A percentile compares a stretch with the other conserved stretches of the same genome.
phyloP scores from a whole-genome alignment of 23 tunicate species.

The Trididemnum clinides region DNA sequence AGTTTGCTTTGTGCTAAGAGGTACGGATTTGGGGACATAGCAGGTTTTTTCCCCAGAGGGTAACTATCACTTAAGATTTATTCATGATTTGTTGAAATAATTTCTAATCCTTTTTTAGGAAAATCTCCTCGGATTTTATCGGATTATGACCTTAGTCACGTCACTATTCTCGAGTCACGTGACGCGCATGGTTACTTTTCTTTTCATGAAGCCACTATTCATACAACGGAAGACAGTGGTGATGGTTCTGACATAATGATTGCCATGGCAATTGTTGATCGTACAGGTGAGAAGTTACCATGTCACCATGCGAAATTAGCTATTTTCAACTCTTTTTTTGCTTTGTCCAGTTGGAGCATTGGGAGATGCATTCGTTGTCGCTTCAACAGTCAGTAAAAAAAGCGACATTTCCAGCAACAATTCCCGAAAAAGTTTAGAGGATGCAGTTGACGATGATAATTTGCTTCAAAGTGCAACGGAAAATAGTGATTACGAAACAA shows the following conservation, averaged over 20 bases:
- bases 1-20: too few species aligned
- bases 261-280: slow-evolving; percentile 41
- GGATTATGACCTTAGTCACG: slow-evolving; percentile 42
- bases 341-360: slow-evolving; percentile 58
- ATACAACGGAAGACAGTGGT: slow-evolving; percentile 31
- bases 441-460: too few species aligned
- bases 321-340: background rate
- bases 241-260: slow-evolving; percentile 58
- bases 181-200: slow-evolving; percentile 68
- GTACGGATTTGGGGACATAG: too few species aligned
- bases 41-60: too few species aligned
- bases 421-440: too few species aligned
- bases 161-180: slow-evolving; percentile 54
- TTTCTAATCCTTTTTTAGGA: slow-evolving; percentile 39
- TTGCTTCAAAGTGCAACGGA: slow-evolving; percentile 35
- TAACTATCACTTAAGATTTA: too few species aligned
- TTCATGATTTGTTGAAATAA: too few species aligned
- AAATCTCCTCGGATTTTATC: slow-evolving; percentile 55
- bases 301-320: background rate
- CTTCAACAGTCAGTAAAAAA: background rate
- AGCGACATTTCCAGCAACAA: too few species aligned
- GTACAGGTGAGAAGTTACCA: slow-evolving; percentile 46
- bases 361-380: slow-evolving; percentile 49
- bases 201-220: slow-evolving; percentile 34
- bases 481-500: slow-evolving; percentile 66